Conservation (phyloP, 1,140 invertebrate species). For the Helicoverpa zea region DNA sequence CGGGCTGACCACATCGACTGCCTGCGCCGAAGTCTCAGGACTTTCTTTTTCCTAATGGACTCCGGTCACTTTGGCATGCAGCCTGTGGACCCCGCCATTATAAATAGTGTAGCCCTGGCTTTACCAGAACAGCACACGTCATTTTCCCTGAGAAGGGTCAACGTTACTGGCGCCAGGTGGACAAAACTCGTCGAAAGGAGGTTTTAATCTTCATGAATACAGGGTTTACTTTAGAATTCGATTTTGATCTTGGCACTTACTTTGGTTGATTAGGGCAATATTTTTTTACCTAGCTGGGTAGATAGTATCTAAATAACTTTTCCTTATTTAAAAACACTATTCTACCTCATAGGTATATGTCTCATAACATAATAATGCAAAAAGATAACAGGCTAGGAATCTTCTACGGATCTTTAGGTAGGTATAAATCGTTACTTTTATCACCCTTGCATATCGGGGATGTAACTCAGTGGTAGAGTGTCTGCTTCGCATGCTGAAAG, state of each 20-base stretch:
- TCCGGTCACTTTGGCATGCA: slow-evolving; percentile 75
- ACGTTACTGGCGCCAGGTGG: slow-evolving; percentile 78
- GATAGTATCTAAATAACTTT: neutral
- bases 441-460: neutral
- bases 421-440: neutral
- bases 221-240: slow-evolving; percentile 3
- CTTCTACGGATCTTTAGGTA: too few species aligned
- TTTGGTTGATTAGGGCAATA: neutral
- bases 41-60: slow-evolving; percentile 81
- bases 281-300: neutral
- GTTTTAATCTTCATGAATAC: slow-evolving; percentile 53
- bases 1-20: slow-evolving; percentile 72
- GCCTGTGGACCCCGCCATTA: slow-evolving; percentile 67
- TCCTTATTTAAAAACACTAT: neutral
- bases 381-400: too few species aligned
- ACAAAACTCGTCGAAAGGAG: slow-evolving; percentile 74
- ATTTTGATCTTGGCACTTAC: slow-evolving; percentile 1
- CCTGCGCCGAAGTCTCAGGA: slow-evolving; percentile 75
- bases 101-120: slow-evolving; percentile 74
- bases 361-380: too few species aligned
- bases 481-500: slow-evolving; percentile 61
- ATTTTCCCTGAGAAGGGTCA: slow-evolving; percentile 74
- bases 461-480: slow-evolving; percentile 60
- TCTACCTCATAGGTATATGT: too few species aligned
- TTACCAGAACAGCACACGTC: slow-evolving; percentile 72